Evolutionary conservation across 2,888 invertebrate genomes (phyloP).

Genomic region (Volucella inflata): DNA sequence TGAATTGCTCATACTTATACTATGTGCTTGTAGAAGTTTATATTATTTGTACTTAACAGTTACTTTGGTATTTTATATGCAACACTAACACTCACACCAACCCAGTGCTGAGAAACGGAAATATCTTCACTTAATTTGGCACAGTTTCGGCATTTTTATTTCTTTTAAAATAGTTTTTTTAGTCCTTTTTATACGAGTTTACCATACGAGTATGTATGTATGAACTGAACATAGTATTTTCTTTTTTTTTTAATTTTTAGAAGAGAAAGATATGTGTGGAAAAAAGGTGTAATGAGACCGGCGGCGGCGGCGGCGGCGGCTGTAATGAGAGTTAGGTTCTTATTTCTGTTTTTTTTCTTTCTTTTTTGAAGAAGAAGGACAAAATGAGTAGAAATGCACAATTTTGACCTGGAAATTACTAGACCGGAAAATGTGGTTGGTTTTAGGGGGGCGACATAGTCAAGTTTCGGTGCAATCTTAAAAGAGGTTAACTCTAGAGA

Average conservation of each 20-base stretch:
- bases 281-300: constrained; percentile 38
- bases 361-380: neutral
- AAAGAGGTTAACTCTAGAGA: neutral
- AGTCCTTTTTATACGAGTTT: no score
- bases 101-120: constrained; percentile 42
- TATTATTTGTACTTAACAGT: constrained; percentile 67
- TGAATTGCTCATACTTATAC: constrained; percentile 31
- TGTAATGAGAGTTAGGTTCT: no score
- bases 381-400: constrained; percentile 47
- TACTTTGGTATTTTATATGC: constrained; percentile 45
- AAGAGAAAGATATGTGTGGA: neutral
- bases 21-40: constrained; percentile 30
- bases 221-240: no score
- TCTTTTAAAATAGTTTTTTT: constrained; percentile 14
- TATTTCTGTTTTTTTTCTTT: no score
- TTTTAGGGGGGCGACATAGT: constrained; percentile 58
- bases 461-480: neutral
- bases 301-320: constrained; percentile 6
- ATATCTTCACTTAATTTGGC: constrained; percentile 73
- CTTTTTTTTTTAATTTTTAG: no score
- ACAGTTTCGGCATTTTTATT: constrained; percentile 41
- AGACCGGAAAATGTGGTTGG: constrained; percentile 57
- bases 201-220: no score
- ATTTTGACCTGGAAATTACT: constrained; percentile 70
- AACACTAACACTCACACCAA: constrained; percentile 20